Percentiles rank a stretch among this genome's conserved stretches.
phyloP scores from a whole-genome alignment of 2,888 invertebrate species.

The Antheraea yamamai region DNA sequence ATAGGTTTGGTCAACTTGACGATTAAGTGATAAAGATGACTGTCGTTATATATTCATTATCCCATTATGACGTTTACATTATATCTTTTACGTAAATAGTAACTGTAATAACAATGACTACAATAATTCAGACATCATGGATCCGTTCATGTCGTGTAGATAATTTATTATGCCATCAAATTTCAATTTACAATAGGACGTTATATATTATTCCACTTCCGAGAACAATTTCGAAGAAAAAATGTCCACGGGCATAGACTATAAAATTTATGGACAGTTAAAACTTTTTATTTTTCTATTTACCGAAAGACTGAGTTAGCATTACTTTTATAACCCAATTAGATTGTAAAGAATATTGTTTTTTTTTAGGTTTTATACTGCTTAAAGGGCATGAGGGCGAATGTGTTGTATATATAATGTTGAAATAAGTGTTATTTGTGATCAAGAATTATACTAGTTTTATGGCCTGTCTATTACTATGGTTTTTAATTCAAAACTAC shows the following conservation, averaged over 20 bases:
- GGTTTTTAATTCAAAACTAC: too few relatives aligned
- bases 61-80: too few relatives aligned
- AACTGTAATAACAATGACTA: not conserved
- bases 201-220: conserved; percentile 2
- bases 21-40: too few relatives aligned
- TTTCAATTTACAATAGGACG: conserved; percentile 7
- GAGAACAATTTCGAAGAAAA: conserved; percentile 12
- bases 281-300: conserved; percentile 21
- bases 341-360: conserved; percentile 10
- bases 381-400: not conserved
- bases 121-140: not conserved
- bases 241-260: conserved; percentile 16
- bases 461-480: too few relatives aligned
- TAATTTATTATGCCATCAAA: not conserved
- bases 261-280: conserved; percentile 21
- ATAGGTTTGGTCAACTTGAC: too few relatives aligned
- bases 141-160: not conserved
- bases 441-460: too few relatives aligned
- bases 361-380: not conserved
- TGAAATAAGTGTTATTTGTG: too few relatives aligned
- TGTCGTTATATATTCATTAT: too few relatives aligned
- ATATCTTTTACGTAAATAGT: not conserved
- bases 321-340: conserved; percentile 17
- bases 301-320: conserved; percentile 16
- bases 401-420: not conserved